Evolutionary conservation across 2,797 vertebrate species (phyloP).

Genomic region (Pampus argenteus): DNA sequence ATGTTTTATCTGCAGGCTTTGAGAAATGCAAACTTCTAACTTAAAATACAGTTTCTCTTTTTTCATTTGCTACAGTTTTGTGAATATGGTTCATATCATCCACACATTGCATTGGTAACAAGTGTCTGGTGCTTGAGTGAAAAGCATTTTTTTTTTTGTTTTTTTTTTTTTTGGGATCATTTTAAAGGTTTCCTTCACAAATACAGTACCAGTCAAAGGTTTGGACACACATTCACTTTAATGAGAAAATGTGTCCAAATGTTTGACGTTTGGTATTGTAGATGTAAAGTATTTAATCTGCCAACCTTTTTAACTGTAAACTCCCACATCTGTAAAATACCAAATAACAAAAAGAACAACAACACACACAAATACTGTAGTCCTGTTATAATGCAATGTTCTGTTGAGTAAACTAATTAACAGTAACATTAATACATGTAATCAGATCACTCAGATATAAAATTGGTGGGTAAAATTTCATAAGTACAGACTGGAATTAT

Average conservation of each 20-base stretch:
- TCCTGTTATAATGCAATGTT: not conserved
- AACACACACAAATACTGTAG: not conserved
- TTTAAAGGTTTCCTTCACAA: constrained; percentile 19
- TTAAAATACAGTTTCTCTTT: constrained; percentile 41
- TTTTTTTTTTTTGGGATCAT: too few relatives aligned
- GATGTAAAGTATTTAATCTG: constrained; percentile 35
- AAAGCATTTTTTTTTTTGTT: too few relatives aligned
- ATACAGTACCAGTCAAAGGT: too few relatives aligned
- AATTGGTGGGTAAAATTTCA: not conserved
- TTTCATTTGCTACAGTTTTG: constrained; percentile 49
- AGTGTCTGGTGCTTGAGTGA: not conserved
- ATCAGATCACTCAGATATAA: not conserved
- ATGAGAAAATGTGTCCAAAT: not conserved
- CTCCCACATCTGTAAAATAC: constrained; percentile 1
- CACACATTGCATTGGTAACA: not conserved
- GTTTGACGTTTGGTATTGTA: not conserved
- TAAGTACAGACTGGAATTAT: constrained; percentile 4
- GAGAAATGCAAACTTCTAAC: constrained; percentile 53
- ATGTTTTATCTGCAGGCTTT: constrained; percentile 50
- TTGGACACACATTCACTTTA: not conserved
- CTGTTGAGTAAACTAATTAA: not conserved
- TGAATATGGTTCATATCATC: constrained; percentile 23
- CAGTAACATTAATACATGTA: not conserved
- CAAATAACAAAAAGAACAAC: not conserved
- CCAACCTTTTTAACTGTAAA: constrained; percentile 7